These are phyloP conservation scores for Seriola quinqueradiata DNA, from an alignment of 2,113 vertebrate genomes.

Conservation along the genomic window DNA sequence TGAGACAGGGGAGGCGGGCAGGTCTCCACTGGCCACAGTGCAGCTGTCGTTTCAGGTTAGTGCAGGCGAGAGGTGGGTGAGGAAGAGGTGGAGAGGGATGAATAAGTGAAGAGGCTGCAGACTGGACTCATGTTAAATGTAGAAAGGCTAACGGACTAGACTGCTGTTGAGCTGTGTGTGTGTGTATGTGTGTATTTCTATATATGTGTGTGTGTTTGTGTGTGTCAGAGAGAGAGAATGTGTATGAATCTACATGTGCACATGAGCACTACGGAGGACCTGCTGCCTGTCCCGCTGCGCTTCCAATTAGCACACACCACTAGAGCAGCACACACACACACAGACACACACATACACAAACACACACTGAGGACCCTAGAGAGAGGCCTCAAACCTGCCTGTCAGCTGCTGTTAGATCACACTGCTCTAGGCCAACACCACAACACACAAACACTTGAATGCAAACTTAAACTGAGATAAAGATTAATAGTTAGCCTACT, in stretches of 20 bases:
- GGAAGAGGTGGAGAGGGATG: conserved; percentile 70
- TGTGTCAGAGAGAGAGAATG: conserved; percentile 29
- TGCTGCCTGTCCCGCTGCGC: conserved; percentile 74
- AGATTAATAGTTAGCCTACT: background rate
- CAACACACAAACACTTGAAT: conserved; percentile 79
- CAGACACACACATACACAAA: conserved; percentile 63
- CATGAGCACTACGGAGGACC: conserved; percentile 59
- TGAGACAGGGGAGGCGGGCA: conserved; percentile 66
- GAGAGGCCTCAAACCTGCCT: conserved; percentile 94
- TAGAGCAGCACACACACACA: conserved; percentile 66
- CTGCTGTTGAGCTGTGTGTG: conserved; percentile 83
- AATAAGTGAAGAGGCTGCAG: conserved; percentile 82
- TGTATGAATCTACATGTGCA: conserved; percentile 45
- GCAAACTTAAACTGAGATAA: conserved; percentile 41
- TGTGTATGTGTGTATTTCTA: conserved; percentile 1
- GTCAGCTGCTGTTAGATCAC: conserved; percentile 97
- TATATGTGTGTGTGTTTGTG: conserved; percentile 31
- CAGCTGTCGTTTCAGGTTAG: conserved; percentile 83
- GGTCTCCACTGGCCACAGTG: conserved; percentile 65
- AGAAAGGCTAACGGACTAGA: conserved; percentile 92
- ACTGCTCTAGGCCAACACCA: conserved; percentile 76
- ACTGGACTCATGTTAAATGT: conserved; percentile 91
- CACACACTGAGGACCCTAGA: conserved; percentile 87
- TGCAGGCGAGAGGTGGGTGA: conserved; percentile 62
- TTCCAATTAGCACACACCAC: conserved; percentile 80